These are phyloP conservation scores for Dissostichus mawsoni DNA, from an alignment of 2,113 vertebrate species.

Conservation along the genomic window DNA sequence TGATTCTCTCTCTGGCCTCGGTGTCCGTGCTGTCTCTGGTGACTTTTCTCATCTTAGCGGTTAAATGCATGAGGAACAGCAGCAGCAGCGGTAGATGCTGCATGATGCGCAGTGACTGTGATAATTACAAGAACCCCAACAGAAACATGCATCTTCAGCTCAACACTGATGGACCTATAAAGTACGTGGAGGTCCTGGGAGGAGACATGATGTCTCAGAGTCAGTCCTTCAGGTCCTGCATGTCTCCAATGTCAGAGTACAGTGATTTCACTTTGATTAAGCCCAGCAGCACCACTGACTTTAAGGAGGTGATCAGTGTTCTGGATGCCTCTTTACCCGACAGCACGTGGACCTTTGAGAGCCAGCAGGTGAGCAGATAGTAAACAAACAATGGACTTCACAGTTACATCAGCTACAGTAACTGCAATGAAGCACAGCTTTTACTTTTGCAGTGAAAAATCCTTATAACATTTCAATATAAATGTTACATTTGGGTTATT, in stretches of 20 bases:
- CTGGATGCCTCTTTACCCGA: constrained; percentile 76
- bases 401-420: no score
- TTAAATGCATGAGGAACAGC: no score
- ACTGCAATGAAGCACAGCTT: background rate
- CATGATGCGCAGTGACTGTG: no score
- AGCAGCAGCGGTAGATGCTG: no score
- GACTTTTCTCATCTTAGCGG: no score
- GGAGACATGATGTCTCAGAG: constrained; percentile 85
- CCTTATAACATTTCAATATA: background rate
- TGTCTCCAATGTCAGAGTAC: constrained; percentile 88
- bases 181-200: constrained; percentile 87
- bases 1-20: no score
- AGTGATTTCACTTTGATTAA: constrained; percentile 83
- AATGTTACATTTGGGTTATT: rapidly evolving
- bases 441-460: background rate
- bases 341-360: constrained; percentile 78
- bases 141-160: no score
- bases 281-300: constrained; percentile 68
- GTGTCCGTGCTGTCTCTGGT: no score
- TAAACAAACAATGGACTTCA: no score
- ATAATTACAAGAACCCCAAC: no score
- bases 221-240: constrained; percentile 86
- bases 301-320: constrained; percentile 79
- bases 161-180: constrained; percentile 69
- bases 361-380: constrained; percentile 72